Percentiles rank a stretch among this genome's conserved stretches.
These are phyloP conservation scores for Chymomyza procnemis DNA, from an alignment of 2,888 invertebrate genomes.

Conservation along the genomic window DNA sequence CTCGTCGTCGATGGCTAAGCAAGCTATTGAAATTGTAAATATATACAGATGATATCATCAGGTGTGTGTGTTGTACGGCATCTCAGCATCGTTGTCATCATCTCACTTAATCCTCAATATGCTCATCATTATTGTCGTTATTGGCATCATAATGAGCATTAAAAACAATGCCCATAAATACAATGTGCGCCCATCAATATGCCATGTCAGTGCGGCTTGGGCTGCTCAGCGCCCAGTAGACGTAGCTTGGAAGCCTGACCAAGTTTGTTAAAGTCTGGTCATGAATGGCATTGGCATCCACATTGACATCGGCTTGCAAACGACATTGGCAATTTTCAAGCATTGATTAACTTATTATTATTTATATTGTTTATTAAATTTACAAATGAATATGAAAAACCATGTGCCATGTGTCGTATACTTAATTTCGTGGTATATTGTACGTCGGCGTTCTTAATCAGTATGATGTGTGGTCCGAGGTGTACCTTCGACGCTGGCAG, in stretches of 20 bases:
- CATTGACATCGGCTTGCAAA: not conserved
- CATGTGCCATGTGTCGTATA: slow-evolving; percentile 8
- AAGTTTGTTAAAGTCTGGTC: not conserved
- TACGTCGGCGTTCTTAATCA: no score
- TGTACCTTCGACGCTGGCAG: no score
- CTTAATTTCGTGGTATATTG: no score
- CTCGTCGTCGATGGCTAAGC: not conserved
- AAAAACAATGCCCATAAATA: not conserved
- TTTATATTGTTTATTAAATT: slow-evolving; percentile 43
- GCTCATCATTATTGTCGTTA: no score
- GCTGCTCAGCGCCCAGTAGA: not conserved
- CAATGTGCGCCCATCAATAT: slow-evolving; percentile 3
- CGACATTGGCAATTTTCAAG: slow-evolving; percentile 16
- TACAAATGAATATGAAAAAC: slow-evolving; percentile 33
- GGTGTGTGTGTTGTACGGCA: no score
- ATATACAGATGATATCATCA: slow-evolving; percentile 6
- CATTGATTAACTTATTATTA: slow-evolving; percentile 52
- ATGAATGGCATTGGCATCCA: not conserved
- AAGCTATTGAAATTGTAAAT: not conserved
- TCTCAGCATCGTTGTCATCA: not conserved
- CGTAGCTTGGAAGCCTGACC: not conserved
- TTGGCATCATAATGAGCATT: slow-evolving; percentile 1
- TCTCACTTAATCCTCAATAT: not conserved
- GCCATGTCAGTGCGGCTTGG: slow-evolving; percentile 1
- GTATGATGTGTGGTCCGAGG: no score